Evolutionary conservation across 2,888 invertebrate species (phyloP), one percentile per base, ranked within the genome.

Genomic region (Electrophaes corylata): DNA sequence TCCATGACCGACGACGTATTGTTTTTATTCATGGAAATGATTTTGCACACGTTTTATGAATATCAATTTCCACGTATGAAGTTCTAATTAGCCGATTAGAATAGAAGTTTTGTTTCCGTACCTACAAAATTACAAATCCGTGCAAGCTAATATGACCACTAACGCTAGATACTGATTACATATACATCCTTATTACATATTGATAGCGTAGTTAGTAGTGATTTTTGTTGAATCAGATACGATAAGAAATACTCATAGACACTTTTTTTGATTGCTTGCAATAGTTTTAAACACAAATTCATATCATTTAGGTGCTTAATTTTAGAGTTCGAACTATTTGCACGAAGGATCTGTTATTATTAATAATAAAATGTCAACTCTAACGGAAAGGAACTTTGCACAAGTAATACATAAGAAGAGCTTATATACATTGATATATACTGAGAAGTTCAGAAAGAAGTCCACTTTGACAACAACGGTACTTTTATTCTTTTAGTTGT

Each of bases 1-100:
- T 68, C 71, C 8, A 61, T 64, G 56, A 26, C 47, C 10, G 56
- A 39, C 1, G 56, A 35, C 0, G 37, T 55, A 11, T 66, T 68
- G 33, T 57, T 63, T 26, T 69, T 72, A 55, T 75, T 65, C 78
- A 79, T 78, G 40, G 43, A 49, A 20, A 57, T 55, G 16, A 48
- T 12, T 47, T 56, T 14, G 14, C 23, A 50, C 46, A 49, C 40
- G 49, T 35, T 41, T 47, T 46, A 26, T 18, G 14, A 18, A 18
- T 19, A 23, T 11, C 44, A 31, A 40, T 35, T 23, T 10, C 31
- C 11, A 35, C 16, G 39, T 44, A 52, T 43, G 46, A 53, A 59
- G 57, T 39, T 40, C 26, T 59, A 52, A 60, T 60, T 33, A 54
- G 45, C 46, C 44, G 62, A 66, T 66, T 61, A 57, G 19, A 19